Conservation (phyloP, 2,797 vertebrate genomes). For the Chaunax sp. region DNA sequence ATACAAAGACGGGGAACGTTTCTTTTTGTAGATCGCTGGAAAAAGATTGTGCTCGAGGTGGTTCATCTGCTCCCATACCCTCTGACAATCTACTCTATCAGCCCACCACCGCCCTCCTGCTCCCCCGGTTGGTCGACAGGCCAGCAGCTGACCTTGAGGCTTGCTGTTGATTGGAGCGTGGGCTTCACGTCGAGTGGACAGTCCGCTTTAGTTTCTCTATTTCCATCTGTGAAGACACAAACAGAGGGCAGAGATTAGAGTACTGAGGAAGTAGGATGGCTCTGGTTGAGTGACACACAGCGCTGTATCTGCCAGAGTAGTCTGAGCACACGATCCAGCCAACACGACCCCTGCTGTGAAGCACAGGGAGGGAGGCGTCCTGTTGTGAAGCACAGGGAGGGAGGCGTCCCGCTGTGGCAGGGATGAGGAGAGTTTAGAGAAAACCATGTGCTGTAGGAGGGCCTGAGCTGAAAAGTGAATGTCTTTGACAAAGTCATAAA, state of each 20-base stretch:
- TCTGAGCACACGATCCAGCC: background rate
- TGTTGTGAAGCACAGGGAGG: background rate
- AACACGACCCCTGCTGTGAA: background rate
- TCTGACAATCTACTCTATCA: slow-evolving; percentile 17
- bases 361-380: background rate
- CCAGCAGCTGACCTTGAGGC: slow-evolving; percentile 43
- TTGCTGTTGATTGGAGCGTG: slow-evolving; percentile 14
- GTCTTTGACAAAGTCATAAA: too few species aligned
- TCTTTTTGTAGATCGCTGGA: slow-evolving; percentile 71
- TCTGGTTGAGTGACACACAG: background rate
- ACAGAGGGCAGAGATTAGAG: background rate
- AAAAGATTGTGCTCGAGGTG: slow-evolving; percentile 65
- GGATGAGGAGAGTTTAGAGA: slow-evolving; percentile 6
- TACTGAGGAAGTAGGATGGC: background rate
- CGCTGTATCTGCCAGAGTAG: background rate
- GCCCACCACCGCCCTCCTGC: slow-evolving; percentile 8
- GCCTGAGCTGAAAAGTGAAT: too few species aligned
- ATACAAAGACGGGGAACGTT: slow-evolving; percentile 76
- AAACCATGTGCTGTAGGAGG: too few species aligned
- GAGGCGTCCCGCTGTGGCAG: background rate
- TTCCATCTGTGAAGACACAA: slow-evolving; percentile 85
- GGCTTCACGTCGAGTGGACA: slow-evolving; percentile 87
- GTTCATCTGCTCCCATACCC: slow-evolving; percentile 26
- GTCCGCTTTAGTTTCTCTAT: slow-evolving; percentile 93
- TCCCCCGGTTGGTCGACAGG: slow-evolving; percentile 38